Evolutionary conservation across 2,888 invertebrate species (phyloP).

Genomic region (Apocheima hispidaria): DNA sequence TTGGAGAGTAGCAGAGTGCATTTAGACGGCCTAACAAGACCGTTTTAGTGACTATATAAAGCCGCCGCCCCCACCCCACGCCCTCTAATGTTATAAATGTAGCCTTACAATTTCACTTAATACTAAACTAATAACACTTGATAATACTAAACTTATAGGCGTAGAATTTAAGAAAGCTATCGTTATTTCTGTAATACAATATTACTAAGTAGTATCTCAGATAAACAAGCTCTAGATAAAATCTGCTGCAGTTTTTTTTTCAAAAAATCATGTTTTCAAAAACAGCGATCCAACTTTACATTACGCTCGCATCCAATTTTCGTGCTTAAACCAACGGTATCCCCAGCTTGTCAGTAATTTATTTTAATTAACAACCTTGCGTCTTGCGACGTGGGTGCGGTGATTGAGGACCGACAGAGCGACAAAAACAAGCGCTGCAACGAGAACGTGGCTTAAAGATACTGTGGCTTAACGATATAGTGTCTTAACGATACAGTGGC

Average conservation of each 20-base stretch:
- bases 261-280: background rate
- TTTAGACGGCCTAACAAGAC: too few relatives aligned
- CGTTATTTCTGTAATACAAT: too few relatives aligned
- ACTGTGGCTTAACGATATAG: background rate
- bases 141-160: too few relatives aligned
- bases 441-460: conserved; percentile 40
- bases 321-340: conserved; percentile 22
- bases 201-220: too few relatives aligned
- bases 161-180: too few relatives aligned
- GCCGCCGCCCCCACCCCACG: too few relatives aligned
- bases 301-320: conserved; percentile 17
- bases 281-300: background rate
- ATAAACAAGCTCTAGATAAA: background rate
- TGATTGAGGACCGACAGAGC: conserved; percentile 49
- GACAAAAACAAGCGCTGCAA: conserved; percentile 43
- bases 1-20: too few relatives aligned
- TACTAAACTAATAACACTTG: too few relatives aligned
- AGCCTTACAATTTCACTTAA: too few relatives aligned
- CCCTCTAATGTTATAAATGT: too few relatives aligned
- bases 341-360: conserved; percentile 46
- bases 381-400: conserved; percentile 45
- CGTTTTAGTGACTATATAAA: too few relatives aligned
- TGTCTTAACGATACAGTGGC: conserved; percentile 15
- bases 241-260: background rate
- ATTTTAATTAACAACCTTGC: conserved; percentile 55